Evolutionary conservation across 2,888 invertebrate species (phyloP).

Genomic region (Lathronympha strigana): DNA sequence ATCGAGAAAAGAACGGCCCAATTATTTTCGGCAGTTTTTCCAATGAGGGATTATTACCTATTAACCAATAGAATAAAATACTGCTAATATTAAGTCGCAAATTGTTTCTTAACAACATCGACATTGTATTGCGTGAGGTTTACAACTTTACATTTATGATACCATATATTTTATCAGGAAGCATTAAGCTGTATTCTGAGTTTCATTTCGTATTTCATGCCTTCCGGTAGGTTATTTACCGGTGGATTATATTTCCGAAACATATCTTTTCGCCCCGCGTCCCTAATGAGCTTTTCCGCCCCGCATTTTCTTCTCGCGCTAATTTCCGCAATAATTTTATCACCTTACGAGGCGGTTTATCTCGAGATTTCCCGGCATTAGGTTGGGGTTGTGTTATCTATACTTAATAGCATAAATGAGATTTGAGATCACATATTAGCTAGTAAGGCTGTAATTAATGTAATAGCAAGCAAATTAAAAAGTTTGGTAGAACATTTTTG

Average conservation of each 20-base stretch:
- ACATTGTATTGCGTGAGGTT: background rate
- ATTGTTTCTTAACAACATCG: no score
- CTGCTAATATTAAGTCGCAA: no score
- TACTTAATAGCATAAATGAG: constrained; percentile 46
- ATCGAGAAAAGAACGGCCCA: no score
- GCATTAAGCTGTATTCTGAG: background rate
- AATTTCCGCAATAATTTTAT: constrained; percentile 57
- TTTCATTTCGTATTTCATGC: constrained; percentile 32
- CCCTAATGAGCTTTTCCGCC: constrained; percentile 55
- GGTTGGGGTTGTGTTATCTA: constrained; percentile 27
- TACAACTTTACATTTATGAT: background rate
- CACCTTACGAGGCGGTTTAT: constrained; percentile 49
- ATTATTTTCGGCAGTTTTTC: no score
- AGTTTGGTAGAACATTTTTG: no score
- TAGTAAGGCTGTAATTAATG: background rate
- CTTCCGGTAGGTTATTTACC: constrained; percentile 26
- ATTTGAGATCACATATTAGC: constrained; percentile 24
- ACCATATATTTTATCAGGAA: constrained; percentile 4
- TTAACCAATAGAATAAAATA: no score
- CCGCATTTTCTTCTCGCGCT: constrained; percentile 48
- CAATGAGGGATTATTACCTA: no score
- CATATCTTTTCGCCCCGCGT: constrained; percentile 44
- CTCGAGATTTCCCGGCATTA: constrained; percentile 38
- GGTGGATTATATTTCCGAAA: constrained; percentile 45
- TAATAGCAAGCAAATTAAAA: background rate